phyloP scores from a whole-genome alignment of 2,113 vertebrate genomes.

The Melanocharis versteri region DNA sequence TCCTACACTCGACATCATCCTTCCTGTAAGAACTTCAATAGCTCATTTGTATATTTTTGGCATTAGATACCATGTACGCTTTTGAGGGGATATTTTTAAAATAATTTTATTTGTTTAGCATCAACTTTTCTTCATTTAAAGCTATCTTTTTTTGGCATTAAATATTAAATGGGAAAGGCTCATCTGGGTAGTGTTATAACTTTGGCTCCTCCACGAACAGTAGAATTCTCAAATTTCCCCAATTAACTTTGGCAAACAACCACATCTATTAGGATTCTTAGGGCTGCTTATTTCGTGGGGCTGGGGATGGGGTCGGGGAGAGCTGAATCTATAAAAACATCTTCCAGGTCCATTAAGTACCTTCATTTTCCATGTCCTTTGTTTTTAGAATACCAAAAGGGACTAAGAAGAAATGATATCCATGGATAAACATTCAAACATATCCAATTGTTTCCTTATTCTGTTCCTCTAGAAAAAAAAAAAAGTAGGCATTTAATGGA shows the following conservation, averaged over 20 bases:
- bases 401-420: background rate
- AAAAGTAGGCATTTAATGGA: background rate
- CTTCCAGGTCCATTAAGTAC: background rate
- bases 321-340: background rate
- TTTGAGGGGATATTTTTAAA: slow-evolving; percentile 24
- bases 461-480: background rate
- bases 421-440: background rate
- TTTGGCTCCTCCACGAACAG: background rate
- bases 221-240: background rate
- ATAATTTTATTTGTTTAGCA: background rate
- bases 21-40: slow-evolving; percentile 24
- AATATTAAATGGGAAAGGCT: background rate
- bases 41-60: slow-evolving; percentile 8
- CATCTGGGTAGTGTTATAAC: background rate
- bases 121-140: background rate
- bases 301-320: rapidly evolving
- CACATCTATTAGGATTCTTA: background rate
- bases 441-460: background rate
- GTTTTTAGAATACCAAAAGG: background rate
- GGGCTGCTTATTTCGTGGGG: background rate
- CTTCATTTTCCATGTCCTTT: background rate
- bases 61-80: background rate
- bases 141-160: background rate
- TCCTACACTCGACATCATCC: background rate
- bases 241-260: background rate